Conservation (phyloP, 2,797 vertebrate species). For the Rhynchotus rufescens region DNA sequence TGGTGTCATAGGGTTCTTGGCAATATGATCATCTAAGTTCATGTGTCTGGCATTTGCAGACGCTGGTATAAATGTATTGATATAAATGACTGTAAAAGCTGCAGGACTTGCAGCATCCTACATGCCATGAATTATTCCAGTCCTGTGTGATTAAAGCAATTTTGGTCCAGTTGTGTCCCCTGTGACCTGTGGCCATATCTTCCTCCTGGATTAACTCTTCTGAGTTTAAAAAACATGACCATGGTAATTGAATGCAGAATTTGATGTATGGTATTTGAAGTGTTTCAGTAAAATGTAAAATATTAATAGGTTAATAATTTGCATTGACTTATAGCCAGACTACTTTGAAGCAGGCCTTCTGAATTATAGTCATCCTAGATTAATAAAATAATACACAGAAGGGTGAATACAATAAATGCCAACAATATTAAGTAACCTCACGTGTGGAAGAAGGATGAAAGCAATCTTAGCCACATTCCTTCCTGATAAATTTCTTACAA, state of each 20-base stretch:
- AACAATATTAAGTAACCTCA: conserved; percentile 13
- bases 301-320: conserved; percentile 35
- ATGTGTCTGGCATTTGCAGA: conserved; percentile 2
- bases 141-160: not conserved
- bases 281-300: not conserved
- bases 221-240: not conserved
- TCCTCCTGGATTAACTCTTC: not conserved
- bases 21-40: not conserved
- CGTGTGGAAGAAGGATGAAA: conserved; percentile 6
- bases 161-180: not conserved
- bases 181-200: not conserved
- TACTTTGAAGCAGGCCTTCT: not conserved
- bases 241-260: not conserved
- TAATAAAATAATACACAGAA: conserved; percentile 29
- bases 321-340: not conserved
- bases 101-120: not conserved
- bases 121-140: conserved; percentile 13
- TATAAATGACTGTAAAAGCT: conserved; percentile 26
- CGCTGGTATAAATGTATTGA: not conserved
- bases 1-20: not conserved
- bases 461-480: not conserved
- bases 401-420: not conserved
- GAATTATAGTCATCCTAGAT: not conserved
- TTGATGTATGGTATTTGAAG: not conserved
- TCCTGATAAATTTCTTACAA: not conserved